Base-by-base conservation (phyloP, 2,113 vertebrate species). In the Pteropus alecto region DNA sequence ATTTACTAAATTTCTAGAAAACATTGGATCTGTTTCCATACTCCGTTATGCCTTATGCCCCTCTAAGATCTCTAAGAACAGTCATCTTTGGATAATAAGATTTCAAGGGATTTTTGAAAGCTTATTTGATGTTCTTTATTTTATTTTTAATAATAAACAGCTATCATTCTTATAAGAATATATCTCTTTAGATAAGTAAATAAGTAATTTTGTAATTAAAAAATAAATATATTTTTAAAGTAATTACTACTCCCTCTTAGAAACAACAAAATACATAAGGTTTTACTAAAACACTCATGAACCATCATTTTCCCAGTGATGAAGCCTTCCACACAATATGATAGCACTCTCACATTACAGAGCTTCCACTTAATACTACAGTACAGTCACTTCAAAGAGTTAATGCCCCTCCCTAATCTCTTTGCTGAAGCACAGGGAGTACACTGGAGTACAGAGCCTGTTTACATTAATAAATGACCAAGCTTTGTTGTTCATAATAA, bases 401-500 rank as follows among this genome's bases (percentile, higher is more conserved):
- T 33, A 21, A 19, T 54, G 9, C 3, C 12, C 2, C 0, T 78
- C 24, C 41, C 28, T 58, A 77, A 35, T 48, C 28, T 54, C 28
- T 28, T 51, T 67, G 28, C 18, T 73, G 19, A 81, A 56, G 21
- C 30, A 43, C 43, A 73, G 38, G 74, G 51, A 60, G 11, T 48
- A 60, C 10, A 77, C 24, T 5, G 26, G 10, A 63, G 33, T 19
- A 11, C 7, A 60, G 0, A 92, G 12, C 22, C 58, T 70, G 54
- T 89, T 70, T 84, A 65, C 24, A 38, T 22, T 93, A 71, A 92
- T 7, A 77, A 71, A 77, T 82, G n/a, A 24, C 8, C 35, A 96
- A 77, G 18, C 26, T 56, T 93, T 90, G 41, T 82, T 63, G 7
- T 95, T 97, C 48, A 48, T 94, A 92, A 84, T 92, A 92, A 83